Evolutionary conservation across 2,113 vertebrate species (phyloP), one percentile per base, ranked within the genome.

Genomic region (Sterrhoptilus dennistouni): DNA sequence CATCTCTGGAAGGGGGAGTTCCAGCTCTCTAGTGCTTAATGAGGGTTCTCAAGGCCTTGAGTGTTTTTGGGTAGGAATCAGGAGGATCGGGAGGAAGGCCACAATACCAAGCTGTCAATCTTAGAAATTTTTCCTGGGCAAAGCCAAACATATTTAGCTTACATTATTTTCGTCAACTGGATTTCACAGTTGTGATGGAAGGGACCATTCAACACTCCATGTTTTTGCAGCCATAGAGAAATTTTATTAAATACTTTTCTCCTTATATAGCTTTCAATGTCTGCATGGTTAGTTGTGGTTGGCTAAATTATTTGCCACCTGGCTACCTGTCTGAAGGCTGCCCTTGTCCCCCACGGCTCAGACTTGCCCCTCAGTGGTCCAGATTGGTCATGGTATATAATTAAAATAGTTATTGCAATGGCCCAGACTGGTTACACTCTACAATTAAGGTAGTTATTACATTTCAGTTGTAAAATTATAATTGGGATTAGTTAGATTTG

Each of bases 181-280:
- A 12, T 7, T 3, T 59, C 3, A 6, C n/a, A 17, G 23, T 59
- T 2, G 3, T 11, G n/a, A 36, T 1, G 2, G 9, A 59, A 36
- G 14, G 36, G 23, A 17, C 5, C 6, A 36, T 6, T 7, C 4
- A 35, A 59, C 23, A 25, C 23, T 59, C 10, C 7, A 5, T 11
- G 15, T 59, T 59, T 35, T 11, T 36, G n/a, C 4, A 5, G 14
- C 10, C 23, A 17, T 24, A 17, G n/a, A 35, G 6, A 25, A 59
- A 11, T 36, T n/a, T 16, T 36, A 8, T 36, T 59, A 36, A 7
- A 9, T 35, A 3, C 14, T 36, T 17, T 59, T 59, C 22, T 59
- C 9, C 9, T 25, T 25, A 11, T 36, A 25, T 59, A 17, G 4
- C 23, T 59, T 36, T 25, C 14, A 16, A 36, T 17, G 10, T 59